Evolutionary conservation across 2,888 invertebrate genomes (phyloP), one percentile per base, ranked within the genome.

Genomic region (Oscheius sp.): DNA sequence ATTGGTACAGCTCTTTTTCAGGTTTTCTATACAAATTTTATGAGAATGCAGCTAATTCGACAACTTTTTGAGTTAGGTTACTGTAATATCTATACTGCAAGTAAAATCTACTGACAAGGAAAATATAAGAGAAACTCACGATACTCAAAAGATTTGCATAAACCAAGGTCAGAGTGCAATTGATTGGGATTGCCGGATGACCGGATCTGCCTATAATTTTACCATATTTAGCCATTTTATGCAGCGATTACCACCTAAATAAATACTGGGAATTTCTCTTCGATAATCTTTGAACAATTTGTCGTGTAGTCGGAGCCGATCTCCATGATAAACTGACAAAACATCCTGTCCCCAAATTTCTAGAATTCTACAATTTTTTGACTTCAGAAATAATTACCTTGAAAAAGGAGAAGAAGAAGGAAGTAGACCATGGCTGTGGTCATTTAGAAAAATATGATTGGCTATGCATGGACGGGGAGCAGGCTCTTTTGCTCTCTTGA

Each of bases 111-210:
- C 13, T 43, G 45, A 43, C 7, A 43, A 43, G 13, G 13, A 43
- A 49, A 49, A 18, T 18, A n/a, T 16, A 49, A 49, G 13, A 55
- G 3, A 23, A 25, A 23, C 55, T 25, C 23, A 55, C 55, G 13
- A 55, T 55, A 21, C 55, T 55, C 25, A 55, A 55, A 18, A 55
- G 21, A 55, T 55, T 55, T 3, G 55, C 55, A 21, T 55, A 55
- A 13, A 13, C 21, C 25, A 55, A 23, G 55, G 55, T 23, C 23
- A 55, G 23, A 23, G 7, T 55, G 55, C 55, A 55, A 13, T 23
- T 23, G 3, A 55, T 25, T 55, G 55, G 55, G 7, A 55, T 55
- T 2, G 55, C 23, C 7, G 21, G 12, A 6, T 55, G 16, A 3
- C 55, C 55, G 21, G 16, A 18, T 25, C 55, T 55, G 7, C 55